These are phyloP conservation scores for Lindbergichthys nudifrons DNA, from an alignment of 2,797 vertebrate genomes.

Conservation along the genomic window DNA sequence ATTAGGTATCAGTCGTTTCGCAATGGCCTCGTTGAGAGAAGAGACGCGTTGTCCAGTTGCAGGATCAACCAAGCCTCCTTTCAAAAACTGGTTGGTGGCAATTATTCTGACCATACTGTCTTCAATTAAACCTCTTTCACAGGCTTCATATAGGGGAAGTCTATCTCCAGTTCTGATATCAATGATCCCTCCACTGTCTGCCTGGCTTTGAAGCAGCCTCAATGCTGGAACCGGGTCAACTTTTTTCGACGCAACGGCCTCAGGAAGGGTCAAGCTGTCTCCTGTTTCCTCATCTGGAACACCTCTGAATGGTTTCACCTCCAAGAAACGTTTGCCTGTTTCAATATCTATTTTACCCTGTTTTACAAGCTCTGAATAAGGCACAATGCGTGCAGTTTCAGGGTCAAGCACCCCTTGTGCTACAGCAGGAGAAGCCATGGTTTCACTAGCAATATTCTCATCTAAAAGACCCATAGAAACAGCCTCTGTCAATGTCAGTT, in stretches of 20 bases:
- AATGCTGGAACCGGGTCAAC: slow-evolving; percentile 85
- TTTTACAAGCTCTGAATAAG: slow-evolving; percentile 91
- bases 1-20: slow-evolving; percentile 80
- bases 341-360: slow-evolving; percentile 93
- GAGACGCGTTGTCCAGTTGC: slow-evolving; percentile 77
- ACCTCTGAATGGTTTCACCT: slow-evolving; percentile 88
- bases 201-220: slow-evolving; percentile 90
- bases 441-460: slow-evolving; percentile 70
- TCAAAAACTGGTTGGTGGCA: slow-evolving; percentile 84
- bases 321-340: slow-evolving; percentile 92
- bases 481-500: slow-evolving; percentile 83
- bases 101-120: slow-evolving; percentile 86
- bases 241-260: slow-evolving; percentile 83
- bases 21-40: slow-evolving; percentile 82
- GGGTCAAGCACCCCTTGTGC: slow-evolving; percentile 87
- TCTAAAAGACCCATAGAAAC: slow-evolving; percentile 84
- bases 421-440: slow-evolving; percentile 75
- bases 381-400: slow-evolving; percentile 83
- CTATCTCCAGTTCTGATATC: slow-evolving; percentile 85
- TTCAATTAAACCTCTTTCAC: slow-evolving; percentile 83
- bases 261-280: slow-evolving; percentile 74
- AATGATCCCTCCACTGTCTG: slow-evolving; percentile 88
- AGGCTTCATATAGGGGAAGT: slow-evolving; percentile 85
- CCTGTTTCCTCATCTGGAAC: slow-evolving; percentile 76
- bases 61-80: slow-evolving; percentile 86